Conservation (phyloP, 2,888 invertebrate species). For the Andrena bicolor region DNA sequence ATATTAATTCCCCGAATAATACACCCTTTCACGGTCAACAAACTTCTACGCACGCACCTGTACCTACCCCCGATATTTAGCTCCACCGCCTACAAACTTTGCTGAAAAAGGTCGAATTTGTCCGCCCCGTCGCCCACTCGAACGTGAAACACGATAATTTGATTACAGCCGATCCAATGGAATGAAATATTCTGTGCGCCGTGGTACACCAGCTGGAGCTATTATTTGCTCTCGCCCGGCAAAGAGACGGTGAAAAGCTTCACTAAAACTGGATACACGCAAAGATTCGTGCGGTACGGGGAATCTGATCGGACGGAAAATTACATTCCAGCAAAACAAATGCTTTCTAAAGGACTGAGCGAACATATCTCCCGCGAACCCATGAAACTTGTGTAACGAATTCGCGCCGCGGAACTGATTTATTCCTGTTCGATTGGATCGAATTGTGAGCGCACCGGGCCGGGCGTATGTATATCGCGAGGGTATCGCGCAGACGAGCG, state of each 20-base stretch:
- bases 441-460: slow-evolving; percentile 24
- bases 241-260: neutral
- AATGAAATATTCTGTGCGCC: neutral
- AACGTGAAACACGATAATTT: neutral
- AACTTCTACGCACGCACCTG: neutral
- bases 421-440: slow-evolving; percentile 10
- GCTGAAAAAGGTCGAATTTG: slow-evolving; percentile 4
- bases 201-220: neutral
- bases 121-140: neutral
- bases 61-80: slow-evolving; percentile 1
- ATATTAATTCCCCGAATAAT: slow-evolving; percentile 5
- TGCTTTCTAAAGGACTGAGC: no score
- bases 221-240: neutral
- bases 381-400: slow-evolving; percentile 9
- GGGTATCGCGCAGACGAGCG: slow-evolving; percentile 25
- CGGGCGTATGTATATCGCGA: slow-evolving; percentile 11
- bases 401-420: slow-evolving; percentile 21
- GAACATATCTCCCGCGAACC: no score
- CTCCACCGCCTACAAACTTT: neutral
- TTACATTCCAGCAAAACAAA: no score
- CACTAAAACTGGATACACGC: neutral
- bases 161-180: neutral
- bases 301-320: no score
- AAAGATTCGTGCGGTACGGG: no score
- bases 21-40: neutral